A percentile compares a stretch with the other conserved stretches of the same genome.
phyloP scores from a whole-genome alignment of 2,888 invertebrate genomes.

The Philereme vetulata region DNA sequence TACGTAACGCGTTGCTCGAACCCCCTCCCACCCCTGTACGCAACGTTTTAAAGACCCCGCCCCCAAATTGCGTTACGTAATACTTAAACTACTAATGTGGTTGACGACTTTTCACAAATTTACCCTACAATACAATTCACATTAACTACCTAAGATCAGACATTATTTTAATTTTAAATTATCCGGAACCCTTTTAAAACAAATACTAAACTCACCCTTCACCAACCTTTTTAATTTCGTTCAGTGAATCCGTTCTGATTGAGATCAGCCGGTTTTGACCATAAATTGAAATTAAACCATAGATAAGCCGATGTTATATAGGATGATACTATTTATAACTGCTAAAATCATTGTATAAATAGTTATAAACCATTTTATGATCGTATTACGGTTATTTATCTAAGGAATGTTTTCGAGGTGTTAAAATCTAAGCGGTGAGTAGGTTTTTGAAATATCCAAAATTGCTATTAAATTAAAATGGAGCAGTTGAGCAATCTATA shows the following conservation, averaged over 20 bases:
- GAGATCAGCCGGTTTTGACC: constrained; percentile 26
- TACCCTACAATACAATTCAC: background rate
- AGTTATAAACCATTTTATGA: constrained; percentile 36
- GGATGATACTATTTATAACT: constrained; percentile 38
- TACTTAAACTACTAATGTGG: too few species aligned
- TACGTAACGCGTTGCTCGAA: too few species aligned
- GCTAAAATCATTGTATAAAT: constrained; percentile 40
- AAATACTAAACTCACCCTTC: background rate
- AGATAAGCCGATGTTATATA: constrained; percentile 38
- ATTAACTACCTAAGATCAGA: too few species aligned
- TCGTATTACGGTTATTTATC: constrained; percentile 30
- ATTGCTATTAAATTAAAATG: too few species aligned
- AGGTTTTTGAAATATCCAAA: too few species aligned
- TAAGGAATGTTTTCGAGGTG: constrained; percentile 33
- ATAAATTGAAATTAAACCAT: constrained; percentile 36
- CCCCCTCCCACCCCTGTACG: too few species aligned
- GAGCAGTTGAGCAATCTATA: too few species aligned
- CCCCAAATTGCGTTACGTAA: too few species aligned
- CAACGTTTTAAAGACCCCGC: too few species aligned
- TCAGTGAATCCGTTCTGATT: constrained; percentile 31
- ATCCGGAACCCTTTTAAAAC: constrained; percentile 16
- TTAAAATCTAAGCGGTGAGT: constrained; percentile 25
- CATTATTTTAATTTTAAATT: background rate
- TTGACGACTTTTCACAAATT: background rate
- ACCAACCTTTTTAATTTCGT: constrained; percentile 30